phyloP scores from a whole-genome alignment of 2,888 invertebrate species.

The Terebella lapidaria region DNA sequence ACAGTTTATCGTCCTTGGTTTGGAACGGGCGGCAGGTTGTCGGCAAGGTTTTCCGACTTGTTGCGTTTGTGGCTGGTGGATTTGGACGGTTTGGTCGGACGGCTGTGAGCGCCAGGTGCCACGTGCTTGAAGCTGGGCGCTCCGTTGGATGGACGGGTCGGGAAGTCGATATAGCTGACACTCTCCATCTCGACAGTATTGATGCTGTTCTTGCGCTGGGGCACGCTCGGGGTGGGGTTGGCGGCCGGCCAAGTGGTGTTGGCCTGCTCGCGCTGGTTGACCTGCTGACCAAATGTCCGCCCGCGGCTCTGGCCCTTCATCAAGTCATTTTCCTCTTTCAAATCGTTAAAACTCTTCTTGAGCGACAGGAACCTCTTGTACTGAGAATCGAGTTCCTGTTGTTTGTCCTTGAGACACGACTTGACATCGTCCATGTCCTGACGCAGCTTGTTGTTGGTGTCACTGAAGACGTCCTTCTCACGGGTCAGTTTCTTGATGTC shows the following conservation, averaged over 20 bases:
- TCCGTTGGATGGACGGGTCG: too few species aligned
- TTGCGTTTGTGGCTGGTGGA: too few species aligned
- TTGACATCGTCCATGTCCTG: not conserved
- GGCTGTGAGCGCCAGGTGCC: too few species aligned
- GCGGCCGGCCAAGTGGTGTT: not conserved
- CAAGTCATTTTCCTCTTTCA: constrained; percentile 7
- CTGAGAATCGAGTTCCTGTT: not conserved
- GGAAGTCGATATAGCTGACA: not conserved
- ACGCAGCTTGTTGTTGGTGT: not conserved
- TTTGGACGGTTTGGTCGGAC: too few species aligned
- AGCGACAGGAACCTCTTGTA: not conserved
- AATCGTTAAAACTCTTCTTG: constrained; percentile 8
- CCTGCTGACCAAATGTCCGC: not conserved
- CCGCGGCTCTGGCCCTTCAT: constrained; percentile 5
- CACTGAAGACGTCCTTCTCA: not conserved
- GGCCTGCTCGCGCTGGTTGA: not conserved
- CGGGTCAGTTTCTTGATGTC: not conserved
- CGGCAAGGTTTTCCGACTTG: too few species aligned
- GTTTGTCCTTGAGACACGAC: not conserved
- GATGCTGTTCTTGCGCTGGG: too few species aligned
- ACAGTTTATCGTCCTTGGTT: too few species aligned
- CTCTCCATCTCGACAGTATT: too few species aligned
- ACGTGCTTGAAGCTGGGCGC: too few species aligned
- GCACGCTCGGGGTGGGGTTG: not conserved
- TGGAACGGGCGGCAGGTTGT: too few species aligned